Conservation (phyloP, 1,140 invertebrate species). For the Pachypsylla venusta region DNA sequence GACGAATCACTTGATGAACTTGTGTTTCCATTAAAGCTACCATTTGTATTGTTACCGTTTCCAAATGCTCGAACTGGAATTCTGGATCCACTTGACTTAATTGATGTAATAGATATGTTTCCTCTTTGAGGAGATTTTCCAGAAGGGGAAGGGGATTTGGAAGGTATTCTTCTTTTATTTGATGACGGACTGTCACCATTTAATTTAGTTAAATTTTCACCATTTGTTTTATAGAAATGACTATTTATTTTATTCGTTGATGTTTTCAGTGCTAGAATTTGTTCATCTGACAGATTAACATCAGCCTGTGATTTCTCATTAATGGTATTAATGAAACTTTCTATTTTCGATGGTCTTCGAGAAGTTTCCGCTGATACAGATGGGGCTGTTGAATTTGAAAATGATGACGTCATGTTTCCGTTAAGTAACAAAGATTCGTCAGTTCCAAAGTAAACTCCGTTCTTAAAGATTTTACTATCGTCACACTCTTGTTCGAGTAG, state of each 20-base stretch:
- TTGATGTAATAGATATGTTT: conserved; percentile 14
- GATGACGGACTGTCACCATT: conserved; percentile 9
- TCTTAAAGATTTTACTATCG: conserved; percentile 5
- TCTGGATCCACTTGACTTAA: conserved; percentile 19
- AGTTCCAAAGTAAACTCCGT: neutral
- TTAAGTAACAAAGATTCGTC: neutral
- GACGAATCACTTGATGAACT: neutral
- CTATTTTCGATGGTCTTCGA: neutral
- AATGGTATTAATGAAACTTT: conserved; percentile 6
- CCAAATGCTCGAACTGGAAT: conserved; percentile 18
- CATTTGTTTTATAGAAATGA: conserved; percentile 12
- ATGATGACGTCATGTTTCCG: neutral
- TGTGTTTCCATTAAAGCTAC: no score
- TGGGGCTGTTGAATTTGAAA: neutral
- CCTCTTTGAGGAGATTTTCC: conserved; percentile 11
- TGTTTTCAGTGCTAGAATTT: conserved; percentile 21
- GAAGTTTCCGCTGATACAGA: neutral
- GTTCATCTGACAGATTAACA: conserved; percentile 22
- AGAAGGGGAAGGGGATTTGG: conserved; percentile 8
- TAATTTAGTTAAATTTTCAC: no score
- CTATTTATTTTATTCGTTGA: conserved; percentile 13
- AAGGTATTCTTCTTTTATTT: conserved; percentile 13
- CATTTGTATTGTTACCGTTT: neutral
- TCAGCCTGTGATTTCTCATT: conserved; percentile 14
- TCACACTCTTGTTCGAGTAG: neutral